Evolutionary conservation across 1,140 invertebrate species (phyloP).

Genomic region (Delia radicum): DNA sequence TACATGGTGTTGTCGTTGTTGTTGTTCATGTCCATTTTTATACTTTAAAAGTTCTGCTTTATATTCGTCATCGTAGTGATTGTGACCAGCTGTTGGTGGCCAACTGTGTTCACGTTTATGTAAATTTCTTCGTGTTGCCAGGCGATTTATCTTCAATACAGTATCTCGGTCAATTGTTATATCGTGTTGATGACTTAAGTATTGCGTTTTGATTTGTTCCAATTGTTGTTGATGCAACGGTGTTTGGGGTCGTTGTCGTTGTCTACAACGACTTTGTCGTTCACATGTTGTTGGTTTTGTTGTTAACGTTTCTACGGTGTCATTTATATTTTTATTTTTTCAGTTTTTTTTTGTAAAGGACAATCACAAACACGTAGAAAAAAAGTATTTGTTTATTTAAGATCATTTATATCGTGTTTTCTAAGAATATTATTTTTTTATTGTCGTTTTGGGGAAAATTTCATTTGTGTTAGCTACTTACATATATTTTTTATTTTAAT

Average conservation of each 20-base stretch:
- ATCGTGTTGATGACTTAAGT: slow-evolving; percentile 46
- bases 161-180: slow-evolving; percentile 50
- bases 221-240: slow-evolving; percentile 45
- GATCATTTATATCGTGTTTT: background rate
- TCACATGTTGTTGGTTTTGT: no score
- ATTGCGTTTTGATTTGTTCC: slow-evolving; percentile 49
- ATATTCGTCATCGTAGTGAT: slow-evolving; percentile 4
- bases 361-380: slow-evolving; percentile 27
- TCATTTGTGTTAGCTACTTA: background rate
- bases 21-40: background rate
- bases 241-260: slow-evolving; percentile 34
- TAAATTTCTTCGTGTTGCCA: slow-evolving; percentile 42
- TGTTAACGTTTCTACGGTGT: background rate
- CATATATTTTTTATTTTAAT: background rate
- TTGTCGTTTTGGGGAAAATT: background rate
- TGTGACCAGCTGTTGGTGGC: slow-evolving; percentile 39
- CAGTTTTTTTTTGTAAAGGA: background rate
- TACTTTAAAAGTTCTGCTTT: no score
- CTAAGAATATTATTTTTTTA: background rate
- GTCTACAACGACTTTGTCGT: slow-evolving; percentile 40
- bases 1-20: background rate
- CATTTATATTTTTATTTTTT: background rate
- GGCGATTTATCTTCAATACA: slow-evolving; percentile 50
- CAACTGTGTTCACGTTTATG: slow-evolving; percentile 51
- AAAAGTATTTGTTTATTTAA: slow-evolving; percentile 18